Evolutionary conservation across 2,888 invertebrate species (phyloP).

Genomic region (Pseudolycoriella hygida): DNA sequence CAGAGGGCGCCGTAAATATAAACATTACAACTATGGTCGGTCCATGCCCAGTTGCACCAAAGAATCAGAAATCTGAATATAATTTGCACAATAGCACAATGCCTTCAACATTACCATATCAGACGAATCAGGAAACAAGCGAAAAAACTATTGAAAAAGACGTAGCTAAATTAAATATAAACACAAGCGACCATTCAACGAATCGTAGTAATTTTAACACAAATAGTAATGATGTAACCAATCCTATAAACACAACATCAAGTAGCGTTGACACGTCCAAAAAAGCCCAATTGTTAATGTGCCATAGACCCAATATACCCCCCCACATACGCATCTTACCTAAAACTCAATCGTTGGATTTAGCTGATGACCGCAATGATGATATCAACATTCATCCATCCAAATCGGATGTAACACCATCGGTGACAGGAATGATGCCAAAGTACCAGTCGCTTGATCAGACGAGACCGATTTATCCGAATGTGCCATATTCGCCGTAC

Average conservation of each 20-base stretch:
- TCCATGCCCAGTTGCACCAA: not conserved
- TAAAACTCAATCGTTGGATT: slow-evolving; percentile 18
- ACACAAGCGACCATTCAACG: not conserved
- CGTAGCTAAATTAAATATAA: too few relatives aligned
- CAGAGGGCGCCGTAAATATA: slow-evolving; percentile 4
- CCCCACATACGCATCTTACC: slow-evolving; percentile 13
- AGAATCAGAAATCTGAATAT: not conserved
- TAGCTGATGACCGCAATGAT: slow-evolving; percentile 10
- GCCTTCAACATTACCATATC: not conserved
- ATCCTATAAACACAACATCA: not conserved
- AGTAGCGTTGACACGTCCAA: not conserved
- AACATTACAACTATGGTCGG: not conserved
- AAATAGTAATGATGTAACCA: not conserved
- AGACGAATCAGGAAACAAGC: not conserved
- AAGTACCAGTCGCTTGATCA: slow-evolving; percentile 25
- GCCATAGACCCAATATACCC: slow-evolving; percentile 6
- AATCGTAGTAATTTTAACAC: not conserved
- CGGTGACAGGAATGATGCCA: slow-evolving; percentile 11
- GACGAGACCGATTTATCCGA: slow-evolving; percentile 49
- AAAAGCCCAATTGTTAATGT: not conserved
- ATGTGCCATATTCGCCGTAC: slow-evolving; percentile 52
- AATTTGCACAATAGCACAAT: not conserved
- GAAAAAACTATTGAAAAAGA: not conserved
- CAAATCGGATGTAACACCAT: not conserved
- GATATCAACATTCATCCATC: too few relatives aligned